A percentile compares a stretch with the other conserved stretches of the same genome.
Conservation (phyloP, 2,888 invertebrate genomes). For the Brachyptera risi region DNA sequence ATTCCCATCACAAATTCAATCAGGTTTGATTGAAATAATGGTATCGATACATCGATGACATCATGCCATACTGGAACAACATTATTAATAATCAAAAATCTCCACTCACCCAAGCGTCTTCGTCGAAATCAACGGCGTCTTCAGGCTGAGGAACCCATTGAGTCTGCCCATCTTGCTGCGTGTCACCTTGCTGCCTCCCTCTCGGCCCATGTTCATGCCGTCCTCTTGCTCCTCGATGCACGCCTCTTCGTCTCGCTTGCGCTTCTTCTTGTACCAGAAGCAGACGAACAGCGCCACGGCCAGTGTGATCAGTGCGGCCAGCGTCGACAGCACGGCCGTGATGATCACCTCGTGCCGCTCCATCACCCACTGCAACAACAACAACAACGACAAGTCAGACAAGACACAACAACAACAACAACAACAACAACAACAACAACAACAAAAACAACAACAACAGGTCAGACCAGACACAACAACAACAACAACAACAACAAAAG, state of each 20-base stretch:
- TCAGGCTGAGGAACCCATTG: constrained; percentile 65
- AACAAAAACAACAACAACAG: no score
- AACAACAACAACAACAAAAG: no score
- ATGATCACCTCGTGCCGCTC: constrained; percentile 64
- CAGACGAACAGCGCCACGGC: constrained; percentile 55
- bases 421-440: no score
- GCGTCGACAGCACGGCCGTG: constrained; percentile 59
- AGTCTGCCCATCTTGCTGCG: constrained; percentile 55
- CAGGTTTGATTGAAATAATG: no score
- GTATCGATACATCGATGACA: no score
- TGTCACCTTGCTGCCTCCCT: constrained; percentile 26
- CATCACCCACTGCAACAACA: constrained; percentile 55
- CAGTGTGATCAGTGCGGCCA: constrained; percentile 54
- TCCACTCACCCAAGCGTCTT: constrained; percentile 73
- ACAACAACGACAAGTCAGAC: no score
- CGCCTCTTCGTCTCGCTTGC: constrained; percentile 58
- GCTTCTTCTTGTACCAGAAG: constrained; percentile 51
- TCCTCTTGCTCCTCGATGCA: constrained; percentile 41
- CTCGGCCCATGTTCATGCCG: constrained; percentile 44
- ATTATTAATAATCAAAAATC: no score
- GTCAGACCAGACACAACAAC: no score
- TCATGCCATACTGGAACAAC: no score
- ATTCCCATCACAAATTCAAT: no score
- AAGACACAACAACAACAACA: no score
- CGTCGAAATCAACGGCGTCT: constrained; percentile 69